Conservation (phyloP, 1,140 invertebrate species). For the Stegodyphus dumicola region DNA sequence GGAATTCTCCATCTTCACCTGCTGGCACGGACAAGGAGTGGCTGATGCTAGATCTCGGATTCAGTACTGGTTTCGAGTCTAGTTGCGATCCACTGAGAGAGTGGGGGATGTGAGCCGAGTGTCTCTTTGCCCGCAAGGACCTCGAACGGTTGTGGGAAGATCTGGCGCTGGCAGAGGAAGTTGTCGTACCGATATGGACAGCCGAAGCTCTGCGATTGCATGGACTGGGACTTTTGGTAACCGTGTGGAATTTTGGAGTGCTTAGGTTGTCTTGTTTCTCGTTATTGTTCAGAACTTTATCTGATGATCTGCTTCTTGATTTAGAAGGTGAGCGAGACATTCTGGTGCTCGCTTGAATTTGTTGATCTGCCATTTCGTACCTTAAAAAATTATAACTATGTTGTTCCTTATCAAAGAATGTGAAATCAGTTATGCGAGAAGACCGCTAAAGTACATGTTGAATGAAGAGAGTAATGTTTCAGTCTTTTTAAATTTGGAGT, state of each 20-base stretch:
- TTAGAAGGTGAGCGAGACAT: conserved; percentile 42
- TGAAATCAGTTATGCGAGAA: too few relatives aligned
- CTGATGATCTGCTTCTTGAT: conserved; percentile 49
- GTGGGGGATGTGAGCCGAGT: conserved; percentile 19
- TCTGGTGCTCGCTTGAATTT: not conserved
- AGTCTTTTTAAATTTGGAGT: too few relatives aligned
- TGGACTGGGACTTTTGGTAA: conserved; percentile 40
- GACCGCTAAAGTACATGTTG: too few relatives aligned
- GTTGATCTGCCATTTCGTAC: too few relatives aligned
- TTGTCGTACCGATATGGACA: not conserved
- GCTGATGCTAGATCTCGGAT: conserved; percentile 10
- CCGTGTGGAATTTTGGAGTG: conserved; percentile 18
- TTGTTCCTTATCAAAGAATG: too few relatives aligned
- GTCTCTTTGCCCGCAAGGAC: conserved; percentile 24
- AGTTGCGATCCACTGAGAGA: conserved; percentile 29
- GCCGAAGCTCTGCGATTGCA: conserved; percentile 18
- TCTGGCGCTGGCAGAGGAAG: not conserved
- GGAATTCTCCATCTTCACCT: conserved; percentile 64
- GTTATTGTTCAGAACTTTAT: conserved; percentile 22
- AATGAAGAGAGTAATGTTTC: too few relatives aligned
- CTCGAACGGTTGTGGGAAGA: not conserved
- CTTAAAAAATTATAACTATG: too few relatives aligned
- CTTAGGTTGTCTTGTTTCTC: not conserved
- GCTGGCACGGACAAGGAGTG: conserved; percentile 52
- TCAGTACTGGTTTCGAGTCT: not conserved